Evolutionary conservation across 2,113 vertebrate genomes (phyloP), one percentile per base, ranked within the genome.

Genomic region (Gymnobelideus leadbeateri): DNA sequence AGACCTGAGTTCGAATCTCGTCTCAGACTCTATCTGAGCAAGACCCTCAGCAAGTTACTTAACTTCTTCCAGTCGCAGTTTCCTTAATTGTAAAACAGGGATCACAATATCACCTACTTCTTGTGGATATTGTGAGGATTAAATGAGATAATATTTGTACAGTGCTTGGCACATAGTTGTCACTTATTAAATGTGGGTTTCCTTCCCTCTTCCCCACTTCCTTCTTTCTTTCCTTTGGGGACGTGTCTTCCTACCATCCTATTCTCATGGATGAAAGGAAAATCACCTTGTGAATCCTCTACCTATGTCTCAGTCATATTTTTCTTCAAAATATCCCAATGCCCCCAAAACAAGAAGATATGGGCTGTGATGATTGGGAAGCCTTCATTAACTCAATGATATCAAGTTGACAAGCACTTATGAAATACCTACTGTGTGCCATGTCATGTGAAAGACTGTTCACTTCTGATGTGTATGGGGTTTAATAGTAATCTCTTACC

Each of bases 181-280:
- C 43, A 16, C 10, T 8, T 84, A 28, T 68, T 31, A 31, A 68
- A 68, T 31, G 7, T 3, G 6, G 8, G 19, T 43, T 43, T 84
- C 37, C 37, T 43, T 84, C n/a, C n/a, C 26, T 21, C 19, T n/a
- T 43, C 68, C 19, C 19, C 43, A 2, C n/a, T 84, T 43, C 19
- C 47, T 50, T 92, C 90, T 94, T 61, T 31, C 90, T 25, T 52
- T 21, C 84, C 90, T 95, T 91, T 92, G 96, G 93, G 93, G 49
- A 52, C 1, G 0, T 31, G 3, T 31, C 10, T 90, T 51, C 47
- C 47, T 90, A 8, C 37, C 8, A 8, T 50, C 19, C 12, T 93
- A 1, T 8, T 47, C 0, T 0, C 23, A 31, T 14, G 5, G 47
- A 37, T 23, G 50, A 11, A 37, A 46, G 46, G 84, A 92, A 92